Percentiles rank a stretch among this genome's conserved stretches.
Conservation (phyloP, 2,797 vertebrate genomes). For the Eospalax fontanierii region DNA sequence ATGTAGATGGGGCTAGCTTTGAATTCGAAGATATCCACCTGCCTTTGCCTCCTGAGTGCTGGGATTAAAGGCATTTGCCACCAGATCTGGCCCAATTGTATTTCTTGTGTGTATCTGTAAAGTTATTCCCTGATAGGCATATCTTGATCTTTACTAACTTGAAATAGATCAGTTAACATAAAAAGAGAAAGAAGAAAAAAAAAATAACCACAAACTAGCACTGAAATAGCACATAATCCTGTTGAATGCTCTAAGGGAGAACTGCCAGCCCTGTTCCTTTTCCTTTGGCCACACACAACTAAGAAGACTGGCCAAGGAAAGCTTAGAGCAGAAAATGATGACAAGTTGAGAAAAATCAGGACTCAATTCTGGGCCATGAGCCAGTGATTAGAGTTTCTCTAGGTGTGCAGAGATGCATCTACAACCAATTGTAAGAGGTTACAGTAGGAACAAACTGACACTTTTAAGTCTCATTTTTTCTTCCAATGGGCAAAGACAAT, state of each 20-base stretch:
- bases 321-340: neutral
- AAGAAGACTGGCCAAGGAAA: neutral
- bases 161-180: conserved; percentile 23
- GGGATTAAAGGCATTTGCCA: too few relatives aligned
- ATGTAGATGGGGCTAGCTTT: too few relatives aligned
- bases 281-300: neutral
- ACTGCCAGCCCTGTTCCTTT: neutral
- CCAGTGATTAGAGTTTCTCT: neutral
- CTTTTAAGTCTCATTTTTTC: conserved; percentile 5
- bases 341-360: conserved; percentile 52
- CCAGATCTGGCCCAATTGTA: too few relatives aligned
- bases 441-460: neutral
- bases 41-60: too few relatives aligned
- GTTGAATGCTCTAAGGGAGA: neutral
- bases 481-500: conserved; percentile 25
- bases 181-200: conserved; percentile 57
- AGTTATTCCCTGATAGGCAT: conserved; percentile 1
- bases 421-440: neutral
- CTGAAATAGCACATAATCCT: conserved; percentile 5
- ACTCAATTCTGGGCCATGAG: neutral
- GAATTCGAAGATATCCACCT: too few relatives aligned
- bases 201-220: conserved; percentile 25
- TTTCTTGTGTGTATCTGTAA: neutral
- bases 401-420: neutral
- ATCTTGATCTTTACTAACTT: conserved; percentile 52